Conservation (phyloP, 35 echinoderm and acorn worm genomes). For the Lytechinus pictus region DNA sequence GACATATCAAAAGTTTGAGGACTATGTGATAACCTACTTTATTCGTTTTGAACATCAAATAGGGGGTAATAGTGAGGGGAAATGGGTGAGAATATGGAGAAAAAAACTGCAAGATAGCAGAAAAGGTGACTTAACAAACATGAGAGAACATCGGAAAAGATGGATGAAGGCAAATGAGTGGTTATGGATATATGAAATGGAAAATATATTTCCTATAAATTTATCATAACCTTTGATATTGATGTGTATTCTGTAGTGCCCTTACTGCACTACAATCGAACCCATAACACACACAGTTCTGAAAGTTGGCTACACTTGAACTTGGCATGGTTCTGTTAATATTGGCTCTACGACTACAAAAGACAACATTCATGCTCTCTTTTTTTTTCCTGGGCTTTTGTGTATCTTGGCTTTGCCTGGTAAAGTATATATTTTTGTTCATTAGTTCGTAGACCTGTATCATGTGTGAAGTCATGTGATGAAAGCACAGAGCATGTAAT, state of each 20-base stretch:
- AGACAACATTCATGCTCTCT: not conserved
- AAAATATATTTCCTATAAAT: too few species aligned
- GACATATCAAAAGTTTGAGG: too few species aligned
- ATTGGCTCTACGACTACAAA: not conserved
- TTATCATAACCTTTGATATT: too few species aligned
- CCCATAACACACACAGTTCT: not conserved
- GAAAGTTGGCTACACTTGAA: not conserved
- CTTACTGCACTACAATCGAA: not conserved
- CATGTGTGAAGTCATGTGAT: not conserved
- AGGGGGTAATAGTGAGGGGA: too few species aligned
- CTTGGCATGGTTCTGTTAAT: not conserved
- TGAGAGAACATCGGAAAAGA: too few species aligned
- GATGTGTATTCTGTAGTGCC: not conserved
- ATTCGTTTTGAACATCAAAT: too few species aligned
- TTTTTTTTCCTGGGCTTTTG: not conserved
- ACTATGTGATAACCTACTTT: too few species aligned
- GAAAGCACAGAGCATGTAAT: not conserved
- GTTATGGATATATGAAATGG: too few species aligned
- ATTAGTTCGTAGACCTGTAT: not conserved
- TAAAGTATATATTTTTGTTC: constrained; percentile 15
- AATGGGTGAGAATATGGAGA: too few species aligned
- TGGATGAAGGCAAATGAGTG: too few species aligned
- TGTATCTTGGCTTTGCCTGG: not conserved
- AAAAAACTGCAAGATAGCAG: too few species aligned
- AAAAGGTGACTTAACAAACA: too few species aligned